A percentile compares a stretch with the other conserved stretches of the same genome.
phyloP scores from a whole-genome alignment of 1,140 invertebrate genomes.

The Steinernema khuongi region DNA sequence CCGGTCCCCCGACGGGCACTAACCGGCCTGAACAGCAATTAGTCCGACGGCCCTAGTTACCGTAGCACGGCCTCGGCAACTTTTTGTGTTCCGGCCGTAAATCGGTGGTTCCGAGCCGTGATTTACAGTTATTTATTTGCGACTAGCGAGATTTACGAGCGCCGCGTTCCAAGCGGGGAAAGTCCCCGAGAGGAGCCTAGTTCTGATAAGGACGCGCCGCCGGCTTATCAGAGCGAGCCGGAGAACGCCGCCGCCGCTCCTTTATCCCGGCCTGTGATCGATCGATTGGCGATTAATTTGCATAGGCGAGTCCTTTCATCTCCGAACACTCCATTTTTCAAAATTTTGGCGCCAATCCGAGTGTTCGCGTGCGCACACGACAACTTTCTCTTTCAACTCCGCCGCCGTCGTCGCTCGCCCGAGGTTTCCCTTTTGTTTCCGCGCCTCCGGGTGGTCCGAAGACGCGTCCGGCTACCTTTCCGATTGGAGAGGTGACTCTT shows the following conservation, averaged over 20 bases:
- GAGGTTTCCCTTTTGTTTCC: not conserved
- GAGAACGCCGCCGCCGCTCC: too few species aligned
- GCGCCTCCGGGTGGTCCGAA: not conserved
- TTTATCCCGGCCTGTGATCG: too few species aligned
- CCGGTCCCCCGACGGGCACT: too few species aligned
- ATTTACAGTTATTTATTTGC: conserved; percentile 9
- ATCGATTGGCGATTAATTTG: too few species aligned
- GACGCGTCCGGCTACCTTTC: not conserved
- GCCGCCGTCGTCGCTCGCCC: not conserved
- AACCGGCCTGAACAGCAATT: too few species aligned
- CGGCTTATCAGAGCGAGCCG: too few species aligned
- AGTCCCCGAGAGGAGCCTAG: too few species aligned
- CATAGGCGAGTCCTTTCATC: too few species aligned
- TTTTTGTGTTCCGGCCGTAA: not conserved
- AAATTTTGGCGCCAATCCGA: conserved; percentile 3
- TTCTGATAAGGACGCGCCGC: too few species aligned
- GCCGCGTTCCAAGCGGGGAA: not conserved
- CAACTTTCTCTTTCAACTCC: conserved; percentile 16
- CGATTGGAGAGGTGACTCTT: too few species aligned
- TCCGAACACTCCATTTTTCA: conserved; percentile 8
- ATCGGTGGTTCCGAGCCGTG: conserved; percentile 13
- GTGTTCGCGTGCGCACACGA: not conserved
- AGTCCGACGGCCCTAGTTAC: not conserved
- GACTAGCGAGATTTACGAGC: conserved; percentile 12
- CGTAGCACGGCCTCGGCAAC: not conserved